Conservation (phyloP, 2,797 vertebrate species). For the Urophycis tenuis region DNA sequence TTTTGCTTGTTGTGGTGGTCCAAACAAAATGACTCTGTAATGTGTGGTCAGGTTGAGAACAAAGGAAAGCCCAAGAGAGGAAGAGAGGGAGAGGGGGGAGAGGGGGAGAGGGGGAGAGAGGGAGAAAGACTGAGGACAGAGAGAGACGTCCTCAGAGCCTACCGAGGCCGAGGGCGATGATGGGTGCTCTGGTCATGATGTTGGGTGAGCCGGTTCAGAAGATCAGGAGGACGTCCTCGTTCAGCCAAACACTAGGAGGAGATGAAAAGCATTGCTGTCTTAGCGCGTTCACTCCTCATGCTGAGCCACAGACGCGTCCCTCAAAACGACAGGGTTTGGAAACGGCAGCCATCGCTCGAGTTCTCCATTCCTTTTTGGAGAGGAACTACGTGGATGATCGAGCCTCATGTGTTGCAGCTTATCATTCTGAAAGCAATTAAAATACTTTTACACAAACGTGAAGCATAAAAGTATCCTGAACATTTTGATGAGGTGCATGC, state of each 20-base stretch:
- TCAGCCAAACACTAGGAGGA: constrained; percentile 22
- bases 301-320: not conserved
- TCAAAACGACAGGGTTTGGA: not conserved
- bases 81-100: not conserved
- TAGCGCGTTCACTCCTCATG: not conserved
- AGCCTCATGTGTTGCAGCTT: not conserved
- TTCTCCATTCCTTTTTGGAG: not conserved
- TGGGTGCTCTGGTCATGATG: constrained; percentile 61
- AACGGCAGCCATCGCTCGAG: not conserved
- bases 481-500: not conserved
- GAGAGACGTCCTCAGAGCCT: constrained; percentile 26
- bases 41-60: not conserved
- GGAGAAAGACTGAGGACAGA: not conserved
- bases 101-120: constrained; percentile 4
- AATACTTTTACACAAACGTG: not conserved
- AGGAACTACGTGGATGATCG: not conserved
- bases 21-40: not conserved
- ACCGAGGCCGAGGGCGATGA: constrained; percentile 63
- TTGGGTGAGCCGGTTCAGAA: constrained; percentile 32
- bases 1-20: not conserved
- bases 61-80: not conserved
- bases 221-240: constrained; percentile 45
- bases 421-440: not conserved
- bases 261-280: not conserved
- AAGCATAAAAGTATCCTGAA: not conserved